A percentile compares a stretch with the other conserved stretches of the same genome.
Conservation (phyloP, 2,888 invertebrate species). For the Orthonevra nobilis region DNA sequence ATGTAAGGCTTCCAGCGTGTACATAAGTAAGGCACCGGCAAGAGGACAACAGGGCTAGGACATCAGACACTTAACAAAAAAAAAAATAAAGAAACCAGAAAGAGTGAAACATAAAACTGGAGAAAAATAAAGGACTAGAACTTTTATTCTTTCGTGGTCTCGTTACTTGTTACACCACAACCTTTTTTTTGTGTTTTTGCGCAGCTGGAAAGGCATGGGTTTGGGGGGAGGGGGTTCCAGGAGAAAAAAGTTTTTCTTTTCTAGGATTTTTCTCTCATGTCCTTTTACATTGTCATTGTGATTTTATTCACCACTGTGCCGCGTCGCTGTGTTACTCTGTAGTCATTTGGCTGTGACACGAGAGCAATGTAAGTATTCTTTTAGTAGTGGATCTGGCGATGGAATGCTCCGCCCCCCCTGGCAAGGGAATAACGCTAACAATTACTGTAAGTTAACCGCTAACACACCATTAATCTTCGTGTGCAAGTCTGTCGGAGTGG, state of each 20-base stretch:
- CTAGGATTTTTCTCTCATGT: slow-evolving; percentile 4
- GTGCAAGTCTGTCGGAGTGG: slow-evolving; percentile 31
- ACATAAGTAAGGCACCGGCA: no score
- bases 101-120: no score
- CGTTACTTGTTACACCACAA: slow-evolving; percentile 64
- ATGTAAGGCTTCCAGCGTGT: no score
- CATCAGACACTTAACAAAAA: slow-evolving; percentile 10
- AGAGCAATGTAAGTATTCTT: slow-evolving; percentile 57
- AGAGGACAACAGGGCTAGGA: slow-evolving; percentile 40
- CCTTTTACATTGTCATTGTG: slow-evolving; percentile 57
- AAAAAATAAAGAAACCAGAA: no score
- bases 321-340: slow-evolving; percentile 38
- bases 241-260: slow-evolving; percentile 42
- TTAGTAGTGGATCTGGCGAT: slow-evolving; percentile 12
- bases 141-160: slow-evolving; percentile 55
- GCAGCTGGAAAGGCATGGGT: neutral
- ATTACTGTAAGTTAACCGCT: slow-evolving; percentile 70
- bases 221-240: neutral
- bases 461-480: slow-evolving; percentile 69
- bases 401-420: slow-evolving; percentile 53
- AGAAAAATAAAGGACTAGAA: slow-evolving; percentile 55
- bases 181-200: no score
- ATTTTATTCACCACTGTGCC: slow-evolving; percentile 31
- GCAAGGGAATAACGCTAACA: slow-evolving; percentile 65
- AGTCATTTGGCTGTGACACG: slow-evolving; percentile 64